Base-by-base conservation (phyloP, 1,140 invertebrate species). In the Drosophila prosaltans region DNA sequence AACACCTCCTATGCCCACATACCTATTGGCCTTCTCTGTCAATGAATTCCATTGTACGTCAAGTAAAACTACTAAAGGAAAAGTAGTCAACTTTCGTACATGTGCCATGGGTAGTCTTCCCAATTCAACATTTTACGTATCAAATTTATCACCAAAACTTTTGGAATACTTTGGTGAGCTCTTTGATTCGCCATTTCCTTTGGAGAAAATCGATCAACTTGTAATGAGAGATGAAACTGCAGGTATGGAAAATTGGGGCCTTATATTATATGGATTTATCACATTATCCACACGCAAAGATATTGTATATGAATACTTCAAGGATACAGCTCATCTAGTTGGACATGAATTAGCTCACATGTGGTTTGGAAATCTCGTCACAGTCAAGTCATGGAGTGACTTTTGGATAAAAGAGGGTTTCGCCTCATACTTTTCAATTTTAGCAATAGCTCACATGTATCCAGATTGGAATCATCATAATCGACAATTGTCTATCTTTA, bases 361-460 rank as follows among this genome's bases (percentile, higher is more conserved):
- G 81, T 97, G 96, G 96, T 96, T 97, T 85, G 96, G 96, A 96
- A 92, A 97, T 92, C 92, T 97, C 78, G 96, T 97, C 0, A 97
- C 96, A 1, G 96, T 96, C 94, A 94, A 94, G 80, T 97, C 96
- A 96, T 97, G 96, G 96, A 94, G 94, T 3, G 96, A 97, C 92
- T 92, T 98, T 0, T 98, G 97, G 97, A 93, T 98, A 0, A 97
- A 97, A 91, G 97, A 97, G 92, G 97, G 96, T 5, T 97, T 97
- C 86, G 97, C 97, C 2, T 96, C 95, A 0, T 97, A 95, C 90
- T 93, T 95, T 65, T 94, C 94, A 2, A 93, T 91, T 0, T 74
- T 95, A 10, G 95, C 94, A 11, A 92, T 95, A 0, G 79, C 94
- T 5, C 84, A 94, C 48, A 84, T 95, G n/a, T 93, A 93, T 76